These are phyloP conservation scores for Cephus spinipes DNA, from an alignment of 2,888 invertebrate species.

Conservation along the genomic window DNA sequence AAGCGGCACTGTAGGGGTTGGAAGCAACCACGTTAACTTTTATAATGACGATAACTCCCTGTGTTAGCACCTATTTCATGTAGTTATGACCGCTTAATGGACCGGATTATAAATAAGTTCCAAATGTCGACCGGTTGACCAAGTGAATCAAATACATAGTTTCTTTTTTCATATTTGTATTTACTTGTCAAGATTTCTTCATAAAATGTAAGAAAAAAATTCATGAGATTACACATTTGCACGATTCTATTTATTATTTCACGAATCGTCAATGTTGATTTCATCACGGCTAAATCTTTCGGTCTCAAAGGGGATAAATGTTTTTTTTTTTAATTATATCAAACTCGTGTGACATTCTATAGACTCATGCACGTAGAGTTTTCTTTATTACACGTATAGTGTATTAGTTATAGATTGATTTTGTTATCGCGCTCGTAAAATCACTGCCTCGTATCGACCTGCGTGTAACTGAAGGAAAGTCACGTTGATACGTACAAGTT, in stretches of 20 bases:
- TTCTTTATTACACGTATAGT: neutral
- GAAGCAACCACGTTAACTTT: constrained; percentile 22
- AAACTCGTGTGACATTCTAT: too few species aligned
- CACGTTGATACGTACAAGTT: neutral
- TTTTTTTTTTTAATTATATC: too few species aligned
- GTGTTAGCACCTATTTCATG: constrained; percentile 21
- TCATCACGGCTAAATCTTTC: too few species aligned
- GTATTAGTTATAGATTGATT: constrained; percentile 2
- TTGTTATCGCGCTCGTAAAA: constrained; percentile 4
- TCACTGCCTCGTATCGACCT: neutral
- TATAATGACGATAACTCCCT: constrained; percentile 35
- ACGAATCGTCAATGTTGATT: too few species aligned
- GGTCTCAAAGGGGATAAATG: too few species aligned
- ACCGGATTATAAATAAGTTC: constrained; percentile 20
- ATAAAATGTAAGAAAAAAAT: too few species aligned
- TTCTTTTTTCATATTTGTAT: too few species aligned
- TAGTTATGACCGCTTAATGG: constrained; percentile 18
- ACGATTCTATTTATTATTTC: too few species aligned
- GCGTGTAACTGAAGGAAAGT: neutral
- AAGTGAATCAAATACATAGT: too few species aligned
- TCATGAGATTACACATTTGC: too few species aligned
- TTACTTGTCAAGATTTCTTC: too few species aligned
- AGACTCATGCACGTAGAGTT: too few species aligned
- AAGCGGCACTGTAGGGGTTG: neutral
- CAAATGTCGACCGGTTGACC: constrained; percentile 16